Evolutionary conservation across 1,140 invertebrate genomes (phyloP).

Genomic region (Dendroctonus valens): DNA sequence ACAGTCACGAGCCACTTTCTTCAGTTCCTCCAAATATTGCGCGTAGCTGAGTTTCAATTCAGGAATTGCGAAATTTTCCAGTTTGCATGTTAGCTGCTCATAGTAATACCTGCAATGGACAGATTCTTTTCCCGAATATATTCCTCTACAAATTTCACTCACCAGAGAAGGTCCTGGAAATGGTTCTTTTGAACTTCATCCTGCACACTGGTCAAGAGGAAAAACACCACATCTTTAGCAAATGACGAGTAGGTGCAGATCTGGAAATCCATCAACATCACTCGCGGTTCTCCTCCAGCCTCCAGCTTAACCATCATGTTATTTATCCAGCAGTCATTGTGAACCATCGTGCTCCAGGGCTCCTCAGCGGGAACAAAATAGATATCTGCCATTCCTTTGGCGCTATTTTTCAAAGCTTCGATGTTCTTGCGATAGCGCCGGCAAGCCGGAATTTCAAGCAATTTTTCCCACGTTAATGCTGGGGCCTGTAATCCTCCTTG

Average conservation of each 20-base stretch:
- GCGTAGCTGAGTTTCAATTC: slow-evolving; percentile 6
- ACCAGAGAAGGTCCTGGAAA: slow-evolving; percentile 52
- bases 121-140: too few relatives aligned
- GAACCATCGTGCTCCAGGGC: slow-evolving; percentile 55
- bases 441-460: slow-evolving; percentile 3
- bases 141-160: neutral
- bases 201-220: slow-evolving; percentile 57
- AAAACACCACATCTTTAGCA: slow-evolving; percentile 58
- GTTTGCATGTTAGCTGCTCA: neutral
- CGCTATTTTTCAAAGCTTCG: slow-evolving; percentile 6
- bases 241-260: slow-evolving; percentile 56
- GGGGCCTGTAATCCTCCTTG: neutral
- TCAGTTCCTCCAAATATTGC: slow-evolving; percentile 3
- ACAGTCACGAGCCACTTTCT: neutral
- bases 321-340: slow-evolving; percentile 64
- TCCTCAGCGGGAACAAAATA: slow-evolving; percentile 30
- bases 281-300: slow-evolving; percentile 45
- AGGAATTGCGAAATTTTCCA: neutral
- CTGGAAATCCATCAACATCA: slow-evolving; percentile 66
- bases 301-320: slow-evolving; percentile 54
- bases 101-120: slow-evolving; percentile 5
- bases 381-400: neutral
- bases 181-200: slow-evolving; percentile 48
- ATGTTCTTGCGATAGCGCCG: neutral
- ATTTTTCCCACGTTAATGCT: neutral